Conservation (phyloP, 2,113 vertebrate genomes). For the Amphiprion ocellaris region DNA sequence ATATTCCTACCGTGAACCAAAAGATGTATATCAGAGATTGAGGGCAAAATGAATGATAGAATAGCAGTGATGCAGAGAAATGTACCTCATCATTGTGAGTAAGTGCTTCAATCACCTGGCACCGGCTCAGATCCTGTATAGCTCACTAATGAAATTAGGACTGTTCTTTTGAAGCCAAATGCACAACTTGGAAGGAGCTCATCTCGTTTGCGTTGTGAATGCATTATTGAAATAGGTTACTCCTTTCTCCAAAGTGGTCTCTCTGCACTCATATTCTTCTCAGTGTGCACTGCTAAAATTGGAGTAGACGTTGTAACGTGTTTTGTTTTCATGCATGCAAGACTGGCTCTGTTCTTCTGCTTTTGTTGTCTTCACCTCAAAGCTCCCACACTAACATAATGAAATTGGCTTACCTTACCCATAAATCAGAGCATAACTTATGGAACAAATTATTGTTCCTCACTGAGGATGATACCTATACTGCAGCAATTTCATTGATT, state of each 20-base stretch:
- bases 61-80: conserved; percentile 42
- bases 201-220: conserved; percentile 49
- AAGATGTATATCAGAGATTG: conserved; percentile 30
- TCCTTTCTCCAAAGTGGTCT: conserved; percentile 60
- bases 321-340: conserved; percentile 41
- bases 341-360: neutral
- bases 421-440: neutral
- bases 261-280: conserved; percentile 41
- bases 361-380: conserved; percentile 2
- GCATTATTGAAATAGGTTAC: conserved; percentile 73
- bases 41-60: conserved; percentile 48
- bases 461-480: too few relatives aligned
- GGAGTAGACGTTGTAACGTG: conserved; percentile 37
- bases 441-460: too few relatives aligned
- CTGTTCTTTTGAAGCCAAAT: conserved; percentile 57
- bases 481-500: too few relatives aligned
- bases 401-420: neutral
- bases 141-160: conserved; percentile 70
- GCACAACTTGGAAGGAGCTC: conserved; percentile 54
- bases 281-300: conserved; percentile 44
- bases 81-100: conserved; percentile 42
- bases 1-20: conserved; percentile 31
- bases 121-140: conserved; percentile 34
- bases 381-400: conserved; percentile 20
- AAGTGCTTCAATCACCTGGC: conserved; percentile 65